These are phyloP conservation scores for Frieseomelitta varia DNA, from an alignment of 1,140 invertebrate genomes.

Conservation along the genomic window DNA sequence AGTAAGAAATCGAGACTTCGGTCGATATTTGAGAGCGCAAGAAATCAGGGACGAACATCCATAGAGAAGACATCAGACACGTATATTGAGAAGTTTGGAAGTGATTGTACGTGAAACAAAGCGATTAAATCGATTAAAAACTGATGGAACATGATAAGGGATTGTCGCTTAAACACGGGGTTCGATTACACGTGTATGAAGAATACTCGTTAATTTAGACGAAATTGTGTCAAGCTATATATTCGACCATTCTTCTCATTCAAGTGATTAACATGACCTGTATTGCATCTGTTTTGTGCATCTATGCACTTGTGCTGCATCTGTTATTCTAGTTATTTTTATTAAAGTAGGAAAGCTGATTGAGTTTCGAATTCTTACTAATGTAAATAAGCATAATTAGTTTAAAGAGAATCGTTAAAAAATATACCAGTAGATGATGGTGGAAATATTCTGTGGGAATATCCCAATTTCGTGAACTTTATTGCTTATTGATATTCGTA, in stretches of 20 bases:
- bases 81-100: not conserved
- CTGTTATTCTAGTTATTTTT: not conserved
- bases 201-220: not conserved
- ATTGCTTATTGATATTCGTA: not conserved
- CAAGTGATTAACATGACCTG: slow-evolving; percentile 12
- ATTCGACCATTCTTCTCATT: slow-evolving; percentile 7
- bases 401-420: not conserved
- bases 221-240: slow-evolving; percentile 8
- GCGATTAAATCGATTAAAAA: not conserved
- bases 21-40: too few relatives aligned
- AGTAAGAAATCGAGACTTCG: not conserved
- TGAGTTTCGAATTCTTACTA: not conserved
- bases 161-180: not conserved
- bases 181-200: not conserved
- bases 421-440: not conserved
- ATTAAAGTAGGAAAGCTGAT: not conserved
- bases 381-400: not conserved
- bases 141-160: not conserved
- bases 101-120: not conserved
- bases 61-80: not conserved
- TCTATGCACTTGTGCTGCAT: not conserved
- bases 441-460: not conserved
- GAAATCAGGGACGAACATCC: not conserved
- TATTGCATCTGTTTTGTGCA: not conserved
- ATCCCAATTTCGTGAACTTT: not conserved